Conservation (phyloP, 2,888 invertebrate genomes). For the Pseudococcus viburni region DNA sequence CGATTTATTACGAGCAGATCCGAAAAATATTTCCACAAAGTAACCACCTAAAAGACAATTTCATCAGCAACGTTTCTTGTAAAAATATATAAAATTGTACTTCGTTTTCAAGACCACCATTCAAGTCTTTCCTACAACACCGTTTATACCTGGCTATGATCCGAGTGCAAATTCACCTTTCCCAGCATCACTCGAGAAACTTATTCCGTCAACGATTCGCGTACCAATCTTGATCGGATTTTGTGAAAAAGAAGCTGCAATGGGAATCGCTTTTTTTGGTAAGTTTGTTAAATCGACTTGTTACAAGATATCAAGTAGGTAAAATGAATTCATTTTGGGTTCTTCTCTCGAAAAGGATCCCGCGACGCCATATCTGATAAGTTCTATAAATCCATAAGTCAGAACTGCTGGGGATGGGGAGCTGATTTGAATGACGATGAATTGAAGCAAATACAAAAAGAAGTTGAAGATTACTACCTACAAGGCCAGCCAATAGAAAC, state of each 20-base stretch:
- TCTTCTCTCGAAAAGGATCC: neutral
- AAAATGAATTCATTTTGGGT: no score
- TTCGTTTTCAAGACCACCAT: neutral
- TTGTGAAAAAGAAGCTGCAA: conserved; percentile 46
- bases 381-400: neutral
- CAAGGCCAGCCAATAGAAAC: neutral
- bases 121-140: conserved; percentile 13
- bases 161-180: neutral
- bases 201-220: conserved; percentile 11
- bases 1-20: neutral
- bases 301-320: no score
- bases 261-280: neutral
- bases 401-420: neutral
- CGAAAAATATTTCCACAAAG: neutral
- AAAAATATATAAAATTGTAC: no score
- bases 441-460: neutral
- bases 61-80: no score
- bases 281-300: no score
- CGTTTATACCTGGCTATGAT: neutral
- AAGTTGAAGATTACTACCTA: neutral
- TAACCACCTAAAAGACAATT: neutral
- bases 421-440: neutral
- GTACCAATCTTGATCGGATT: conserved; percentile 42
- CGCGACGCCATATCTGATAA: neutral
- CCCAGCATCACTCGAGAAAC: conserved; percentile 19